These are phyloP conservation scores for Pyrgus malvae DNA, from an alignment of 2,888 invertebrate species.

Conservation along the genomic window DNA sequence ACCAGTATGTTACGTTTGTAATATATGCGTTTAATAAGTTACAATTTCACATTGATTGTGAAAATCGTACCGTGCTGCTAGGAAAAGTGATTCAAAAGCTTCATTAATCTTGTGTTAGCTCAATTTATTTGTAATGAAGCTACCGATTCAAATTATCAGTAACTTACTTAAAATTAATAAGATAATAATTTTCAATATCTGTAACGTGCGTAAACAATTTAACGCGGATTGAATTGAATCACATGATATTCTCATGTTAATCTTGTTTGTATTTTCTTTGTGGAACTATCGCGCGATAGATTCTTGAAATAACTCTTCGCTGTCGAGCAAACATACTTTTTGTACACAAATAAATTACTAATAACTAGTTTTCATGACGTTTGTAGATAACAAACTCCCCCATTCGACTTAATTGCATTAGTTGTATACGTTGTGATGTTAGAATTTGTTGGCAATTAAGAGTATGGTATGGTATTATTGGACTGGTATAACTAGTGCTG, in stretches of 20 bases:
- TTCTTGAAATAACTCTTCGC: background rate
- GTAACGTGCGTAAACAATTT: background rate
- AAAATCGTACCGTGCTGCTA: too few relatives aligned
- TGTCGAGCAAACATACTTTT: background rate
- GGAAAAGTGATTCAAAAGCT: too few relatives aligned
- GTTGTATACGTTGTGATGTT: conserved; percentile 23
- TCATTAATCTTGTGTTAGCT: too few relatives aligned
- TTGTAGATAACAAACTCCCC: conserved; percentile 18
- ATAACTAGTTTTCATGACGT: conserved; percentile 3
- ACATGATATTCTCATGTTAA: background rate
- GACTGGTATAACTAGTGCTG: background rate
- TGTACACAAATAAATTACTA: background rate
- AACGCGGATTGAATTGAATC: background rate
- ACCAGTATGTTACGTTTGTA: too few relatives aligned
- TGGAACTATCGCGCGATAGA: background rate
- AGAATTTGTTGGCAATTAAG: conserved; percentile 25
- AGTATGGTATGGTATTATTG: background rate
- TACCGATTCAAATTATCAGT: too few relatives aligned
- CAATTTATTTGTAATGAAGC: too few relatives aligned
- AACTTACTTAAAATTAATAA: too few relatives aligned
- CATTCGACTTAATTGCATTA: conserved; percentile 16
- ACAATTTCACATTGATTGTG: too few relatives aligned
- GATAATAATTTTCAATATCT: too few relatives aligned
- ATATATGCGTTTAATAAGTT: too few relatives aligned
- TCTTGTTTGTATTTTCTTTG: too few relatives aligned